Evolutionary conservation across 2,888 invertebrate genomes (phyloP).

Genomic region (Labia minor): DNA sequence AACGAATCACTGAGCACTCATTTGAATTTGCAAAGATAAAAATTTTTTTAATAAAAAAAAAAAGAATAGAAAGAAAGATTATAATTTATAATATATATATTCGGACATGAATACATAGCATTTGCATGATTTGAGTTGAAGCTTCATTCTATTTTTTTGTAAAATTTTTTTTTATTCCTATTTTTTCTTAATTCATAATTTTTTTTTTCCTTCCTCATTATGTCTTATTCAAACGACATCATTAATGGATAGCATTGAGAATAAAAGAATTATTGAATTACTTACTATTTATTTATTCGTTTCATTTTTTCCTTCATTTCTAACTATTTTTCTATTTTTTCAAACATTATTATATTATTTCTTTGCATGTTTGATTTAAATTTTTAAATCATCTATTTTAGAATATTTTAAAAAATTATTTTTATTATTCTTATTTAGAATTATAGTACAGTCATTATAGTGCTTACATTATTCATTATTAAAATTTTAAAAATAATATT

Average conservation of each 20-base stretch:
- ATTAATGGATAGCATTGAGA: neutral
- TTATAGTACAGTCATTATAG: neutral
- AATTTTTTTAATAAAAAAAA: too few species aligned
- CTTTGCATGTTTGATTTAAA: neutral
- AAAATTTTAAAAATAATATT: too few species aligned
- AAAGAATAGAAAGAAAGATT: too few species aligned
- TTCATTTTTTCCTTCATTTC: neutral
- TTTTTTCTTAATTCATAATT: neutral
- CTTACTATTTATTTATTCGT: neutral
- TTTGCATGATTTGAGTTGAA: neutral
- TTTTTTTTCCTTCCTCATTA: neutral
- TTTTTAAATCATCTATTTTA: neutral
- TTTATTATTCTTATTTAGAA: too few species aligned
- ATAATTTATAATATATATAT: too few species aligned
- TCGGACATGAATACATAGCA: neutral
- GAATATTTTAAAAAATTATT: neutral
- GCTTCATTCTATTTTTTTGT: neutral
- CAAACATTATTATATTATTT: neutral
- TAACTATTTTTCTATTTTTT: neutral
- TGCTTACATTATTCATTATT: neutral
- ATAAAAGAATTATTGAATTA: neutral
- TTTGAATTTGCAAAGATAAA: too few species aligned
- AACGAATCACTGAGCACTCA: too few species aligned
- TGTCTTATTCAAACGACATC: neutral
- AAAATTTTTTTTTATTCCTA: neutral